phyloP scores from a whole-genome alignment of 2,113 vertebrate species.

The Ptilorrhoa leucosticta region DNA sequence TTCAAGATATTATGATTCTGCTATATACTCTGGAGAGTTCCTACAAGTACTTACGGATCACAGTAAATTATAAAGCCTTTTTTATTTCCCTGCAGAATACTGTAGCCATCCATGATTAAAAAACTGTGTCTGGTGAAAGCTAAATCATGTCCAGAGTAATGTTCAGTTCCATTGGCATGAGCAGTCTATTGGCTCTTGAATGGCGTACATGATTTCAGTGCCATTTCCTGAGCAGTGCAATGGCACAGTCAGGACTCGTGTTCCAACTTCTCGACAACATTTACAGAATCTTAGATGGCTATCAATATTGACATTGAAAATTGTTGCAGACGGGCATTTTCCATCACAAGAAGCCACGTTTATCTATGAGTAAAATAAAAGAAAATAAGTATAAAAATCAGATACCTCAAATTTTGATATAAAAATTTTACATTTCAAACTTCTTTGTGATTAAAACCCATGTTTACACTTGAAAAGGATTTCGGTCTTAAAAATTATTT shows the following conservation, averaged over 20 bases:
- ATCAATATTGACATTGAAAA: constrained; percentile 98
- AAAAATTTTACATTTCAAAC: background rate
- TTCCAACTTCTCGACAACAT: constrained; percentile 90
- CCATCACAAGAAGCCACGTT: constrained; percentile 94
- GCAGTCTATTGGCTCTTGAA: constrained; percentile 92
- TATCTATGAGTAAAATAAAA: constrained; percentile 70
- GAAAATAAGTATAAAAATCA: background rate
- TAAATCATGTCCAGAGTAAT: background rate
- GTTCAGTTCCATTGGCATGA: constrained; percentile 94
- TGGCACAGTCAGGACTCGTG: constrained; percentile 84
- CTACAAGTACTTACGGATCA: background rate
- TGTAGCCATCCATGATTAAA: background rate
- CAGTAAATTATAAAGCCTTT: rapidly evolving
- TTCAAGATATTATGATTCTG: background rate
- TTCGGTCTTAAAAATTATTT: background rate
- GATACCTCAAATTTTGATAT: background rate
- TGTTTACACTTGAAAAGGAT: background rate
- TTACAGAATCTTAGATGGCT: constrained; percentile 96
- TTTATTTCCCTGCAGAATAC: background rate
- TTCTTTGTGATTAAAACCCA: background rate
- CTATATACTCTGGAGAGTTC: background rate
- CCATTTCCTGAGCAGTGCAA: constrained; percentile 91
- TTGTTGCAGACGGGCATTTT: constrained; percentile 95
- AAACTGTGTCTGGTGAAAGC: background rate
- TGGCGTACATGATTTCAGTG: constrained; percentile 84